phyloP scores from a whole-genome alignment of 2,888 invertebrate genomes.

The Campopleginae sp. region DNA sequence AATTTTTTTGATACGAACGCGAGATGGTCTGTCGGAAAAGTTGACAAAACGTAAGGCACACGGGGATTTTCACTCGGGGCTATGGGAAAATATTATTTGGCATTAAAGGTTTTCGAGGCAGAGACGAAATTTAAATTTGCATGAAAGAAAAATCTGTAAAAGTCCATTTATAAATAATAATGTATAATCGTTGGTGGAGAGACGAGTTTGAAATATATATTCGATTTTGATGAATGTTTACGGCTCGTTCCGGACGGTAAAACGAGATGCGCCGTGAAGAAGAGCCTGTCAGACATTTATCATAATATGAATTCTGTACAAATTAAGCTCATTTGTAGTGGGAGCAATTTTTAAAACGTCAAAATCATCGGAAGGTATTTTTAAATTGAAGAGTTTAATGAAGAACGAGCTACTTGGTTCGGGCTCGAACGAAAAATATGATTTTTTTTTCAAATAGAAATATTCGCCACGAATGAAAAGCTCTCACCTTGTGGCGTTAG shows the following conservation, averaged over 20 bases:
- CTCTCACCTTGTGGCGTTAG: conserved; percentile 81
- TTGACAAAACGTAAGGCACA: background rate
- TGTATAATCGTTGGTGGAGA: background rate
- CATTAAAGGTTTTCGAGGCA: background rate
- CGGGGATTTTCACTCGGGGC: background rate
- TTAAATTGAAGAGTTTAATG: conserved; percentile 35
- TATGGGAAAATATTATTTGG: too few species aligned
- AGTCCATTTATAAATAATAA: background rate
- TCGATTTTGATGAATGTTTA: conserved; percentile 30
- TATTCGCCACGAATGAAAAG: conserved; percentile 35
- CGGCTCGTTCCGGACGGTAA: background rate
- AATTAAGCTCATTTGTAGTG: conserved; percentile 24
- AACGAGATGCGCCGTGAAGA: conserved; percentile 10
- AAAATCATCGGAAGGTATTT: conserved; percentile 26
- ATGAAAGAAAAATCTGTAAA: background rate
- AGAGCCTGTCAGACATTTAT: conserved; percentile 13
- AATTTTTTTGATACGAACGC: background rate
- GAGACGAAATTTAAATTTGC: background rate
- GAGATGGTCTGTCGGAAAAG: background rate
- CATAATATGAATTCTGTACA: conserved; percentile 24
- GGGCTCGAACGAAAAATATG: too few species aligned
- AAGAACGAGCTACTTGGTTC: conserved; percentile 13
- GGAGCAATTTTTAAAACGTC: conserved; percentile 26
- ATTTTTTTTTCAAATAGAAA: too few species aligned
- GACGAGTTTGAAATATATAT: background rate